phyloP scores from a whole-genome alignment of 2,113 vertebrate species.

The Ardeotis arabs region DNA sequence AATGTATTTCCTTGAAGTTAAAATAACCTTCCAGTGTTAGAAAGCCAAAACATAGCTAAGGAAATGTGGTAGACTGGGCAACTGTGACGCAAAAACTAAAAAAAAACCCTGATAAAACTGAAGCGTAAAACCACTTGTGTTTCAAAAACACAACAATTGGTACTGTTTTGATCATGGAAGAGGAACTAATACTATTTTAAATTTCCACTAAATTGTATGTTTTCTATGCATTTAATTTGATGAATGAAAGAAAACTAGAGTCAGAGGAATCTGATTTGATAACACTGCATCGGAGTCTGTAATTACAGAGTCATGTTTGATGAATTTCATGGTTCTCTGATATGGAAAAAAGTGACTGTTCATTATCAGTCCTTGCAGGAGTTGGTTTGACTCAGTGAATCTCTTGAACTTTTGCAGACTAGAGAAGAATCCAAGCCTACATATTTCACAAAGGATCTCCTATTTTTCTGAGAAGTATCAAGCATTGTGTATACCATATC shows the following conservation, averaged over 20 bases:
- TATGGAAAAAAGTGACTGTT: neutral
- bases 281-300: neutral
- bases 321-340: neutral
- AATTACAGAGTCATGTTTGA: neutral
- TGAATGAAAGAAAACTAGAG: neutral
- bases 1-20: neutral
- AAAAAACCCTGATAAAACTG: neutral
- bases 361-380: neutral
- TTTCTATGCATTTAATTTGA: neutral
- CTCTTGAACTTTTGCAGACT: neutral
- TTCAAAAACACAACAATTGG: neutral
- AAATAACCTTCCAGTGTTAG: neutral
- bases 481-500: neutral
- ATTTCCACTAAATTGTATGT: neutral
- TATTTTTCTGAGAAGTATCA: neutral
- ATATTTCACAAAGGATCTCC: neutral
- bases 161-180: neutral
- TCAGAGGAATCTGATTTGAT: neutral
- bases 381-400: neutral
- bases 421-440: neutral
- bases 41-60: neutral
- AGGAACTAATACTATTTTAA: constrained; percentile 1
- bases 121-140: neutral
- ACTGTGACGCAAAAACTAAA: neutral
- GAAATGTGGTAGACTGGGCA: neutral